phyloP scores from a whole-genome alignment of 2,113 vertebrate species.

The Tretioscincus oriximinensis region DNA sequence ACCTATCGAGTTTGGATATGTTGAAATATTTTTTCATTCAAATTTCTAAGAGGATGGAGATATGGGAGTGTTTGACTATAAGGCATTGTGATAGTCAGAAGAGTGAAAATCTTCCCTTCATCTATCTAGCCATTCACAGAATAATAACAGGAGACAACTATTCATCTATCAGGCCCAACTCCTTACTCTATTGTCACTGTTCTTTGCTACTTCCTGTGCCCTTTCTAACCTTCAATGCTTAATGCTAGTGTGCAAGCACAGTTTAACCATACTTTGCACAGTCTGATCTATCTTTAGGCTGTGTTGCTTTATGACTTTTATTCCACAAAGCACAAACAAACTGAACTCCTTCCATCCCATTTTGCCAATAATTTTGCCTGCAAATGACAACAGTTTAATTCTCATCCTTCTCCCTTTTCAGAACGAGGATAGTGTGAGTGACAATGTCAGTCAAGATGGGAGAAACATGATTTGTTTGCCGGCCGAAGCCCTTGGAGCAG shows the following conservation, averaged over 20 bases:
- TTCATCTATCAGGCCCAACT: background rate
- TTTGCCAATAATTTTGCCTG: background rate
- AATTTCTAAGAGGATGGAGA: background rate
- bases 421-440: background rate
- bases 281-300: background rate
- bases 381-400: background rate
- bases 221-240: background rate
- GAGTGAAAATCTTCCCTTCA: background rate
- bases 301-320: background rate
- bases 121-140: background rate
- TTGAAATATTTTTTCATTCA: too few species aligned
- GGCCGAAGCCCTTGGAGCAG: slow-evolving; percentile 25
- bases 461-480: background rate
- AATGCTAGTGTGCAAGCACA: background rate
- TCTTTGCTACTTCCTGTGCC: background rate
- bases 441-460: background rate
- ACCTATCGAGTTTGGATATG: too few species aligned
- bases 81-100: too few species aligned
- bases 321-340: slow-evolving; percentile 18
- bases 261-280: background rate
- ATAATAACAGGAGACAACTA: too few species aligned
- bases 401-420: background rate
- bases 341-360: background rate
- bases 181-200: background rate
- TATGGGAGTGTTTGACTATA: background rate